Evolutionary conservation across 2,888 invertebrate species (phyloP).

Genomic region (Anoncus sp.): DNA sequence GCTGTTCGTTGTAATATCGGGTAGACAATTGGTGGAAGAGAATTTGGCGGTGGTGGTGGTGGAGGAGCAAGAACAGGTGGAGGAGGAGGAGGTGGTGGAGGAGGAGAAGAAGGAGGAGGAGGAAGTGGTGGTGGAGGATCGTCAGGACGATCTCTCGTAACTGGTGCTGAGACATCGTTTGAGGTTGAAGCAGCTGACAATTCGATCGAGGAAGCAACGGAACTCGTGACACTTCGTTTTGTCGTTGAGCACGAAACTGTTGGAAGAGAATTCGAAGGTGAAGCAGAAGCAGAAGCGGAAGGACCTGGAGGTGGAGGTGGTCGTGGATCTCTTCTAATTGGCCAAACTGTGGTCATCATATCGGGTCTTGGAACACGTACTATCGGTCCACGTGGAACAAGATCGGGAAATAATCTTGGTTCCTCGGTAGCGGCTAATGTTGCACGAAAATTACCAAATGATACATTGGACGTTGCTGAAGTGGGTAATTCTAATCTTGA

Average conservation of each 20-base stretch:
- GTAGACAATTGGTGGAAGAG: too few relatives aligned
- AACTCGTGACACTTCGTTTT: too few relatives aligned
- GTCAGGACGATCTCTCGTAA: neutral
- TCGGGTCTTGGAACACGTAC: neutral
- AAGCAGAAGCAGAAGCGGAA: neutral
- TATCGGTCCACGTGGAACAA: neutral
- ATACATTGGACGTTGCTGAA: neutral
- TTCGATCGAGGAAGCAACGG: too few relatives aligned
- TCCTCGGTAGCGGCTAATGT: neutral
- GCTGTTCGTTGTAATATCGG: neutral
- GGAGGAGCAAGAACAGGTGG: neutral
- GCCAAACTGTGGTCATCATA: neutral
- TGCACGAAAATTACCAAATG: neutral
- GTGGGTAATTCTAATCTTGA: neutral
- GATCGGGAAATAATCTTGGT: neutral
- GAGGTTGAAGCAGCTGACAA: too few relatives aligned
- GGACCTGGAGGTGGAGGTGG: conserved; percentile 22
- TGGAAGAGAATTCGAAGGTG: too few relatives aligned
- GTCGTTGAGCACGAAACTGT: too few relatives aligned
- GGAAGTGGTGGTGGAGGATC: conserved; percentile 1
- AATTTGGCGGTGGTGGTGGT: neutral
- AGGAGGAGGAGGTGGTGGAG: neutral
- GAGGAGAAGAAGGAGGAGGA: neutral
- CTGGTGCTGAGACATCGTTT: too few relatives aligned
- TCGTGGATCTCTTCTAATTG: neutral